Conservation (phyloP, 1,140 invertebrate genomes). For the Chrysopa pallens region DNA sequence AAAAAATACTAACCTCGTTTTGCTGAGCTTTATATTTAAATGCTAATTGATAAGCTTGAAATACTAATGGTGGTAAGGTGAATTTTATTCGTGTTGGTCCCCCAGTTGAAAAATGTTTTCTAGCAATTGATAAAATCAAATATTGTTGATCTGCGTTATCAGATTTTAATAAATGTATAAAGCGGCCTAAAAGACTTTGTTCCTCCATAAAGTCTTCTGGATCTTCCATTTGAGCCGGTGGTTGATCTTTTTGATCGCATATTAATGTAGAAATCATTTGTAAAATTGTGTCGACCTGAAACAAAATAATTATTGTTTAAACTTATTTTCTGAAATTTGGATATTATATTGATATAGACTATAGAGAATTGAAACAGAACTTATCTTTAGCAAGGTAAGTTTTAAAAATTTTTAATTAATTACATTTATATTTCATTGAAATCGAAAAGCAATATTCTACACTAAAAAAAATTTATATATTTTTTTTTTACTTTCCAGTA, state of each 20-base stretch:
- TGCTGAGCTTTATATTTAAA: constrained; percentile 61
- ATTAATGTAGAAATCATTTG: constrained; percentile 71
- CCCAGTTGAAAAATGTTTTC: constrained; percentile 77
- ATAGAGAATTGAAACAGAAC: no score
- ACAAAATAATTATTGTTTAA: constrained; percentile 4
- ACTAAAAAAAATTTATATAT: no score
- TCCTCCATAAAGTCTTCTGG: constrained; percentile 95
- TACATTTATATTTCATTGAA: no score
- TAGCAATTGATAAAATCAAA: constrained; percentile 68
- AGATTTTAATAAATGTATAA: constrained; percentile 81
- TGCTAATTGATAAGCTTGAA: constrained; percentile 82
- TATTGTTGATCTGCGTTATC: constrained; percentile 86
- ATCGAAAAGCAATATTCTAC: no score
- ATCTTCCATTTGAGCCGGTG: constrained; percentile 42
- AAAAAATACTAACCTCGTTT: constrained; percentile 38
- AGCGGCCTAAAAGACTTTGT: constrained; percentile 73
- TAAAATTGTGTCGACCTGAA: constrained; percentile 56
- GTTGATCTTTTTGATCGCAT: constrained; percentile 67
- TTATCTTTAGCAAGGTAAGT: no score
- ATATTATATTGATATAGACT: no score
- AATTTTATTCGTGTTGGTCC: constrained; percentile 76
- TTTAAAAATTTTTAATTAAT: no score
- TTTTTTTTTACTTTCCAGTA: no score
- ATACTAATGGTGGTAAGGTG: constrained; percentile 91
- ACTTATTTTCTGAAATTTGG: no score